Evolutionary conservation across 1,140 invertebrate genomes (phyloP), one percentile per base, ranked within the genome.

Genomic region (Aphis gossypii): DNA sequence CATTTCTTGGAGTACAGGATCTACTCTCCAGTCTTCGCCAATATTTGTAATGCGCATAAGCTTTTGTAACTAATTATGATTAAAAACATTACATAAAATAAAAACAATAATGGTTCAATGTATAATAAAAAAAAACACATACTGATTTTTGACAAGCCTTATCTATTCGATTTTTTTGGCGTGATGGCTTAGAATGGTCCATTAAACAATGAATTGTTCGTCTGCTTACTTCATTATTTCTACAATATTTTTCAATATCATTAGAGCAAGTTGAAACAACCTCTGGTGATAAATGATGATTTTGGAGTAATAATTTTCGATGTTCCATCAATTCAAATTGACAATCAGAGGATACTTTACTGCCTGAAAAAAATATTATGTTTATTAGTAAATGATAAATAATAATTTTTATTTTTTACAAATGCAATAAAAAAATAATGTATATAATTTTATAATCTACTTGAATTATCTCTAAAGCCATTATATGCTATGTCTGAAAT

Each of bases 151-250:
- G 96, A 95, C 98, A 98, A 51, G 96, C 95, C 25, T 96, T 94
- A 9, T 98, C 96, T n/a, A 94, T 93, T 94, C 96, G 96, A 60
- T 96, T 96, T 94, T 96, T 96, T 93, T 96, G 96, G 94, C 96
- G 96, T 48, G 96, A 95, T 30, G 95, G 94, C 94, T 97, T 96
- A 8, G 98, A 97, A 95, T 98, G 97, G 91, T 98, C 97, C 98
- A 99, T 99, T 84, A 99, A 95, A 95, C 99, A 99, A 95, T 99
- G 99, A 94, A 99, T 97, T 0, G 98, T 99, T 95, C 97, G 97
- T 0, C 98, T 98, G 48, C 97, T 97, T 93, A 97, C 95, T 95
- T 98, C 97, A 90, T 98, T 95, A 18, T 95, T 95, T 94, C 96
- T 96, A 95, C 97, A 98, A 95, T 97, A 97, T 41, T 95, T 96